Conservation (phyloP, 2,888 invertebrate species). For the Parapristionchus giblindavisi region DNA sequence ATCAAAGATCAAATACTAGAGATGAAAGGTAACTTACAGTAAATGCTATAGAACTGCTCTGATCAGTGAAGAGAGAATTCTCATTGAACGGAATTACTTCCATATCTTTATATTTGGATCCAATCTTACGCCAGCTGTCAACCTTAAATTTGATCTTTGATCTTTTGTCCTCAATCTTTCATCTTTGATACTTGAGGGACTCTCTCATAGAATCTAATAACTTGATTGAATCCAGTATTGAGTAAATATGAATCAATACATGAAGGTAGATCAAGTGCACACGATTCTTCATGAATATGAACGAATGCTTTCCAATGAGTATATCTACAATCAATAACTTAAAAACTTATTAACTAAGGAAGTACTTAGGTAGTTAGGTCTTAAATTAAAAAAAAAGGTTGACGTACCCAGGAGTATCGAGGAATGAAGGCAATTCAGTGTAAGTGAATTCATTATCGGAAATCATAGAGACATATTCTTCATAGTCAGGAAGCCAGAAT, state of each 20-base stretch:
- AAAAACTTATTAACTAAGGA: neutral
- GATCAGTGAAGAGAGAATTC: slow-evolving; percentile 32
- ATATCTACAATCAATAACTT: slow-evolving; percentile 2
- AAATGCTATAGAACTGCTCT: slow-evolving; percentile 34
- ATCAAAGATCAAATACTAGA: slow-evolving; percentile 6
- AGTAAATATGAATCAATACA: slow-evolving; percentile 27
- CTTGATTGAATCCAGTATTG: slow-evolving; percentile 21
- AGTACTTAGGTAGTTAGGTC: neutral
- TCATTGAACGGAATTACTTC: slow-evolving; percentile 29
- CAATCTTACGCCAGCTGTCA: slow-evolving; percentile 31
- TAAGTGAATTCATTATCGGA: slow-evolving; percentile 29
- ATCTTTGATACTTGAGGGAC: slow-evolving; percentile 6
- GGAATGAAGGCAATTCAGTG: slow-evolving; percentile 33
- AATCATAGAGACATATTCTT: slow-evolving; percentile 26
- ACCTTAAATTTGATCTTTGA: neutral
- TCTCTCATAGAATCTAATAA: slow-evolving; percentile 25
- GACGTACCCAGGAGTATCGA: slow-evolving; percentile 28
- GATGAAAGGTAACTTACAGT: slow-evolving; percentile 28
- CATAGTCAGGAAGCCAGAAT: slow-evolving; percentile 33
- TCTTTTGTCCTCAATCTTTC: too few relatives aligned
- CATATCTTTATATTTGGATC: slow-evolving; percentile 4
- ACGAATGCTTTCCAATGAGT: slow-evolving; percentile 36
- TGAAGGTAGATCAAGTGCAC: slow-evolving; percentile 7
- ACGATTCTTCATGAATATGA: slow-evolving; percentile 27
- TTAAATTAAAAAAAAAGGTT: neutral